Base-by-base conservation (phyloP, 2,888 invertebrate genomes). In the Dyspetes luteomarginatus region DNA sequence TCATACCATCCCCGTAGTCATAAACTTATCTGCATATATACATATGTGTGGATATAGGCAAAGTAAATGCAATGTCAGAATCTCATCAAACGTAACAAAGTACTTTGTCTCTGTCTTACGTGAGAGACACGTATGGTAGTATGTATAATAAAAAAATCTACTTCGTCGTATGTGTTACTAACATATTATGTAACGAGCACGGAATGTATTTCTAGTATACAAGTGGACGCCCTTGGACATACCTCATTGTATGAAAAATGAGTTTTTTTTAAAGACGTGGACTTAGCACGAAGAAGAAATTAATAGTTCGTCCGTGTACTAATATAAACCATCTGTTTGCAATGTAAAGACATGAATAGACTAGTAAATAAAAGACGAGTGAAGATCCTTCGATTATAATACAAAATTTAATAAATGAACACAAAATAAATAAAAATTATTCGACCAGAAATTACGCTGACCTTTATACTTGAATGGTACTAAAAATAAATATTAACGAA, bases 141-240 rank as follows among this genome's bases (percentile, higher is more conserved):
- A 58, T 43, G 26, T 19, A 43, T 48, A 45, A 74, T 74, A 43
- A 52, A 73, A 71, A 67, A 72, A 56, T 28, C 41, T n/a, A 17
- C 24, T 17, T 81, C 52, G 55, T 52, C 68, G 52, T 68, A 69
- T 52, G 41, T 62, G 17, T 24, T n/a, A 12, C 19, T 7, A 15
- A 17, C 36, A 45, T 50, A 22, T 74, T 81, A 85, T 84, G 83
- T 76, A 81, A 84, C 77, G 76, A 83, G 78, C 69, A 74, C 78
- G 78, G 83, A 86, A 87, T 86, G 82, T 82, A 77, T 83, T 43
- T 58, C 58, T 62, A 82, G 81, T 71, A 77, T 69, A 82, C 26
- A 85, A 88, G 85, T 85, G 85, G 87, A 82, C 85, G 85, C 88
- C 89, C 89, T 89, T 89, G 89, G 84, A 86, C 84, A 86, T 89